Evolutionary conservation across 2,797 vertebrate species (phyloP), one percentile per base, ranked within the genome.

Genomic region (Epinephelus awoara): DNA sequence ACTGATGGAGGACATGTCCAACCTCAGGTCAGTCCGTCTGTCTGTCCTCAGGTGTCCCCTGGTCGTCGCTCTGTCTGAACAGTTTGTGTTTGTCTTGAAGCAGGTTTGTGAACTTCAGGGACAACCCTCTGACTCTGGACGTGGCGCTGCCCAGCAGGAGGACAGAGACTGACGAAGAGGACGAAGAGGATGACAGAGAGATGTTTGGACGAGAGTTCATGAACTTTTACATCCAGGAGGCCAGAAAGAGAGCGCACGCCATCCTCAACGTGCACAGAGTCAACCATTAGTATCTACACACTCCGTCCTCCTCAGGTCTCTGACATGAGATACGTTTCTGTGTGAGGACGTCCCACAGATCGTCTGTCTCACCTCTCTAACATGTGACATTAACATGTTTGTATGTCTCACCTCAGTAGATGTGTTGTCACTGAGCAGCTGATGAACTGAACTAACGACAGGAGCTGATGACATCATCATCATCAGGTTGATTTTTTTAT

Each of bases 91-190:
- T 75, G 52, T 79, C 76, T 77, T 72, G 13, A 40, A 27, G 49
- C 92, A 99, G 98, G 94, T 99, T 99, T 94, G 98, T 99, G 76
- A 99, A 98, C 93, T 99, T 99, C 86, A 94, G 98, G 91, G 97
- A 97, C 92, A 99, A 99, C 58, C 98, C 97, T 7, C 73, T 99
- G 87, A 96, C 94, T 51, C 71, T 97, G 61, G 92, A 98, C 0
- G 89, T 99, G 82, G 92, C 83, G 0, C 95, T 98, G 63, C 94
- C 95, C 79, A 88, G 0, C 94, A 94, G 8, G 92, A 96, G 10
- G 93, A 94, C 18, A 2, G 64, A 13, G 66, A 91, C 93, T 0
- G 96, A 96, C 0, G 96, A 96, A 4, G 51, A 54, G 0, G 61
- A 49, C 0, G 96, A 96, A 1, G 96, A 97, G 2, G 96, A 97